A percentile compares a stretch with the other conserved stretches of the same genome.
phyloP scores from a whole-genome alignment of 2,113 vertebrate species.

The Todiramphus chloris region DNA sequence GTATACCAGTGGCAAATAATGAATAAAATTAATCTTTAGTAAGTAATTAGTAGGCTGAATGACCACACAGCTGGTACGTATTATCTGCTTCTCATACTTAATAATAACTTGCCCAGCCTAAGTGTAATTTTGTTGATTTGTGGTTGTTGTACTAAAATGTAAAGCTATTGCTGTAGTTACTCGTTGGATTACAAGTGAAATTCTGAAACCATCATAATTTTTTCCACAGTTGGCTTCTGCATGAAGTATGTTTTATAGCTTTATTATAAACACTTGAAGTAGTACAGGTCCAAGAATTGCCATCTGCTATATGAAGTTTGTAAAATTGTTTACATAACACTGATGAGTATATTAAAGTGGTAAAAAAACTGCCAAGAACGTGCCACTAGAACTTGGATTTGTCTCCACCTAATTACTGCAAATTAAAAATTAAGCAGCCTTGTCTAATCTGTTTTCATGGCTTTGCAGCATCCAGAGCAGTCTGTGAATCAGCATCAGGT shows the following conservation, averaged over 20 bases:
- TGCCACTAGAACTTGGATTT: not conserved
- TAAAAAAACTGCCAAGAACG: not conserved
- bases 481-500: conserved; percentile 50
- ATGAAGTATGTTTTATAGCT: not conserved
- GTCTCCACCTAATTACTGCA: not conserved
- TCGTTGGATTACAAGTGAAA: not conserved
- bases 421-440: conserved; percentile 24
- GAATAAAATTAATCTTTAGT: not conserved
- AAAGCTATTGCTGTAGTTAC: not conserved
- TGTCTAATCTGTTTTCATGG: not conserved
- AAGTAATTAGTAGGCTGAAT: not conserved
- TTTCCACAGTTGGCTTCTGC: not conserved
- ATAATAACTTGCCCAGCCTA: not conserved
- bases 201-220: not conserved
- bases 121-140: not conserved
- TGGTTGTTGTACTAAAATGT: not conserved
- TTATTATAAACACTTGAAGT: not conserved
- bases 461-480: not conserved
- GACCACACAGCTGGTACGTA: rapidly evolving
- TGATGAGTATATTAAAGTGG: not conserved
- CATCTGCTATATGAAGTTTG: not conserved
- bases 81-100: not conserved
- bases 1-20: not conserved
- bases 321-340: not conserved
- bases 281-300: not conserved